Percentiles rank a stretch among this genome's conserved stretches.
Evolutionary conservation across 2,888 invertebrate genomes (phyloP).

Genomic region (Campoplex nolae): DNA sequence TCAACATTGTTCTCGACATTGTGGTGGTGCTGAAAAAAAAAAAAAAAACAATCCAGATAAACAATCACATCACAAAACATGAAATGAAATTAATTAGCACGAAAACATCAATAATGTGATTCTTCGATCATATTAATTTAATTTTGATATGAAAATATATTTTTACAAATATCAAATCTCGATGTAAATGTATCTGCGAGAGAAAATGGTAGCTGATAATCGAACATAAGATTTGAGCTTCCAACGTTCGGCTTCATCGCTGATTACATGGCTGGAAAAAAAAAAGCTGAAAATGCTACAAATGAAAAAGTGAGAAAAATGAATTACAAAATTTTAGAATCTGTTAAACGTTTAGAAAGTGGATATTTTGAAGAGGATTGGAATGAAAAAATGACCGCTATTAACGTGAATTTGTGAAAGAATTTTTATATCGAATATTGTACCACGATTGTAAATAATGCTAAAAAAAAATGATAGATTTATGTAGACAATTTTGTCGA

Average conservation of each 20-base stretch:
- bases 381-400: background rate
- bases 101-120: background rate
- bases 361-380: background rate
- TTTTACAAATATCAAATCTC: background rate
- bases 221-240: background rate
- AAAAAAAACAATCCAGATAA: background rate
- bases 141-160: background rate
- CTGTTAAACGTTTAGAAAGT: background rate
- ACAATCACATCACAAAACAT: background rate
- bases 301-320: background rate
- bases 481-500: background rate
- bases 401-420: background rate
- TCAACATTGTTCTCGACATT: slow-evolving; percentile 84
- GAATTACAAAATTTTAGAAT: background rate
- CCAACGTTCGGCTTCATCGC: too few species aligned
- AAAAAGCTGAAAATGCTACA: too few species aligned
- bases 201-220: background rate
- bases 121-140: background rate
- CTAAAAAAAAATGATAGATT: background rate
- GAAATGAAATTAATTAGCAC: too few species aligned
- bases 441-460: background rate
- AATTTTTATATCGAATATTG: too few species aligned
- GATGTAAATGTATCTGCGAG: background rate
- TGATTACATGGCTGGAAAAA: too few species aligned
- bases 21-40: slow-evolving; percentile 75